Conservation (phyloP, 2,888 invertebrate species). For the Coleophora flavipennella region DNA sequence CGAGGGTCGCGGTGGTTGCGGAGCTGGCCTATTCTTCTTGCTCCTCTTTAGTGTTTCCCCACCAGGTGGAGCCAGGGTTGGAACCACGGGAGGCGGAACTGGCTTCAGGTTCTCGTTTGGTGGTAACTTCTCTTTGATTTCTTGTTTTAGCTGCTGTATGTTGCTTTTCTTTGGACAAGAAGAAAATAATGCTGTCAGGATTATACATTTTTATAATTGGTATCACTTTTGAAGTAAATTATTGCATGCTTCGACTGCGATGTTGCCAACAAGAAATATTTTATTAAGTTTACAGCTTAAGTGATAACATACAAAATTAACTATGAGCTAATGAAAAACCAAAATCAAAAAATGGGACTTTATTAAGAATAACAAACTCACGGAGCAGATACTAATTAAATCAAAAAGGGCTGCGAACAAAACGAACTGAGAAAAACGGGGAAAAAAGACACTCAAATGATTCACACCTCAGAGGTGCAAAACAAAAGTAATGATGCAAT, state of each 20-base stretch:
- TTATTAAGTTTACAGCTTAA: too few relatives aligned
- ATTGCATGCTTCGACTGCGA: too few relatives aligned
- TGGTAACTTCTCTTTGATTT: slow-evolving; percentile 68
- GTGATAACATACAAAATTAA: too few relatives aligned
- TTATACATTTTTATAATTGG: too few relatives aligned
- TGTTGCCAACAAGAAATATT: too few relatives aligned
- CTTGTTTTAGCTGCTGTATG: slow-evolving; percentile 78
- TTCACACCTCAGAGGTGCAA: slow-evolving; percentile 68
- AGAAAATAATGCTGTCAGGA: background rate
- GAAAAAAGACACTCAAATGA: slow-evolving; percentile 40
- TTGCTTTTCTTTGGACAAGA: slow-evolving; percentile 22
- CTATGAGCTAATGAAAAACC: background rate
- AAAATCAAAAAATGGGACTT: slow-evolving; percentile 17
- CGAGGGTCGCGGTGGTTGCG: slow-evolving; percentile 75
- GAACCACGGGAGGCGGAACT: slow-evolving; percentile 56
- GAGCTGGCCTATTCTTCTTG: slow-evolving; percentile 79
- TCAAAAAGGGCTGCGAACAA: slow-evolving; percentile 36
- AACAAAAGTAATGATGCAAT: slow-evolving; percentile 48
- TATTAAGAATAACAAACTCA: slow-evolving; percentile 16
- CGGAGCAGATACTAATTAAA: slow-evolving; percentile 43
- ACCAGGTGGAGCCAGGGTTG: slow-evolving; percentile 47
- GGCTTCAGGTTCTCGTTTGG: slow-evolving; percentile 49
- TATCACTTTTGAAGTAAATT: too few relatives aligned
- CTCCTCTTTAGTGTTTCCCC: slow-evolving; percentile 77
- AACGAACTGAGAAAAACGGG: slow-evolving; percentile 29